Evolutionary conservation across 2,113 vertebrate species (phyloP).

Genomic region (Butorides virescens): DNA sequence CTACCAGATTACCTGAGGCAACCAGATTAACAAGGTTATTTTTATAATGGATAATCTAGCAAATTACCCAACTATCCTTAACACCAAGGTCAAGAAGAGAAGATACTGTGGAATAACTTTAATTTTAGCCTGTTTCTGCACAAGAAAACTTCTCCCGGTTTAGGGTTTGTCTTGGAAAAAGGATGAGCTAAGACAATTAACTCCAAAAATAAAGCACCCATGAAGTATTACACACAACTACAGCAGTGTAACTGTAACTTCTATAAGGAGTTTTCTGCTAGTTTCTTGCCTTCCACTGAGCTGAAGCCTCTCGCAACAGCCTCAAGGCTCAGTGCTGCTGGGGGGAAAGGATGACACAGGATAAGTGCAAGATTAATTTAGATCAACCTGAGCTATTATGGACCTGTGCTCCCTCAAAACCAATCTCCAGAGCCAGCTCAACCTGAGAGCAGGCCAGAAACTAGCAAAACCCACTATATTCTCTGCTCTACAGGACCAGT

Average conservation of each 20-base stretch:
- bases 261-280: not conserved
- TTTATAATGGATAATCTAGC: not conserved
- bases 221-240: not conserved
- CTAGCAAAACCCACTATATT: not conserved
- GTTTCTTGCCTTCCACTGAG: not conserved
- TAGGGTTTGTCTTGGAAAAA: not conserved
- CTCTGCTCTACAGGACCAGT: not conserved
- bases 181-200: not conserved
- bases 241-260: not conserved
- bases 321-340: not conserved
- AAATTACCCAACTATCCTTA: not conserved
- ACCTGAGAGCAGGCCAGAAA: not conserved
- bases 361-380: not conserved
- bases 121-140: not conserved
- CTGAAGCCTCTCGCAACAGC: not conserved
- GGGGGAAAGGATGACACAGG: not conserved
- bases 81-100: not conserved
- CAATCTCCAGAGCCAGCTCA: not conserved
- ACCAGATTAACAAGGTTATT: constrained; percentile 14
- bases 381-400: not conserved
- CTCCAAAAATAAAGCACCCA: not conserved
- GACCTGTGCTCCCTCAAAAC: not conserved
- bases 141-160: not conserved
- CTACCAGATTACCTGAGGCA: constrained; percentile 4
- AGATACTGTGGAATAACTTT: not conserved